Percentiles rank a stretch among this genome's conserved stretches.
Evolutionary conservation across 2,797 vertebrate genomes (phyloP).

Genomic region (Luscinia megarhynchos): DNA sequence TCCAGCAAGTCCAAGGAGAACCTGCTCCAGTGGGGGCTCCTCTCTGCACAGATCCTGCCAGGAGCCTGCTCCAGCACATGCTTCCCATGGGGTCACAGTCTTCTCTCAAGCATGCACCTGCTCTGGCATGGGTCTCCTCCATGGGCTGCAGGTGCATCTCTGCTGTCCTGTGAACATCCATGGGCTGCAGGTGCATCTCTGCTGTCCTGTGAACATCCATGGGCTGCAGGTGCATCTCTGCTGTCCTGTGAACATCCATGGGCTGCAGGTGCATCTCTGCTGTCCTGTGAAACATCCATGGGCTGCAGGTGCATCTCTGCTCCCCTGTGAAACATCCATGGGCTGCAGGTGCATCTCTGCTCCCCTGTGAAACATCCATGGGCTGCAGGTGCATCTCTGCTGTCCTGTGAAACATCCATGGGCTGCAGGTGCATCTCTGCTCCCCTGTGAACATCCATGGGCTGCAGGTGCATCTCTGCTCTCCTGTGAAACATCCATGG

Average conservation of each 20-base stretch:
- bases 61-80: background rate
- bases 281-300: no score
- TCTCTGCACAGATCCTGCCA: background rate
- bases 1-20: background rate
- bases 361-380: no score
- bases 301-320: background rate
- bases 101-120: background rate
- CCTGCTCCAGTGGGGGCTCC: background rate
- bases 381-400: no score
- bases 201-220: no score
- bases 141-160: background rate
- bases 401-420: no score
- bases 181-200: background rate
- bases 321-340: background rate
- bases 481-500: no score
- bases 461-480: no score
- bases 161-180: no score
- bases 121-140: background rate
- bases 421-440: no score
- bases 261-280: background rate
- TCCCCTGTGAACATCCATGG: no score
- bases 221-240: background rate
- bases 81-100: background rate
- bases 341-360: no score
- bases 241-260: background rate